A percentile compares a stretch with the other conserved stretches of the same genome.
Evolutionary conservation across 2,113 vertebrate species (phyloP).

Genomic region (Oncorhynchus kisutch): DNA sequence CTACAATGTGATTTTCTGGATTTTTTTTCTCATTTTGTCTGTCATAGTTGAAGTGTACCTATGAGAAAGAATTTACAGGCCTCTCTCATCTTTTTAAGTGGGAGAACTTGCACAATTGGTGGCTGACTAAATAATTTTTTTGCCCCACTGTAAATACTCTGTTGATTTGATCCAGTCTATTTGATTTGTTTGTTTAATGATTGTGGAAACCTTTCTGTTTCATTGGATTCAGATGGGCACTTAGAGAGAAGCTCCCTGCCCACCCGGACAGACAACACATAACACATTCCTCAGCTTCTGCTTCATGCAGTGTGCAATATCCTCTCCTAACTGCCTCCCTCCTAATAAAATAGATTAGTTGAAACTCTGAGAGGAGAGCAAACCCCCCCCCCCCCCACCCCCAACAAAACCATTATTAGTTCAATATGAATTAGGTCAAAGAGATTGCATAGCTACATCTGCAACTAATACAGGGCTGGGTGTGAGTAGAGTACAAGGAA

Average conservation of each 20-base stretch:
- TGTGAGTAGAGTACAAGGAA: slow-evolving; percentile 71
- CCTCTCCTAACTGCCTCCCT: slow-evolving; percentile 86
- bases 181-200: not conserved
- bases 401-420: slow-evolving; percentile 85
- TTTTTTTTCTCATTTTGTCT: no score
- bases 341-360: slow-evolving; percentile 86
- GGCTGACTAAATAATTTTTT: no score
- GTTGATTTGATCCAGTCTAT: not conserved
- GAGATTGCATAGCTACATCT: slow-evolving; percentile 88
- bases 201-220: slow-evolving; percentile 78
- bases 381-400: slow-evolving; percentile 53
- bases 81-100: no score
- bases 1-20: no score
- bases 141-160: slow-evolving; percentile 22
- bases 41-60: no score
- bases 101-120: no score
- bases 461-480: slow-evolving; percentile 77
- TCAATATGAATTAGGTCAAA: slow-evolving; percentile 86
- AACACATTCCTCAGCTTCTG: slow-evolving; percentile 81
- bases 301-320: slow-evolving; percentile 87
- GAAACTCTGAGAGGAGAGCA: slow-evolving; percentile 74
- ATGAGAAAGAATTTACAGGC: no score
- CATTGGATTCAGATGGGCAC: slow-evolving; percentile 80
- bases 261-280: slow-evolving; percentile 20
- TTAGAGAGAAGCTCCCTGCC: slow-evolving; percentile 56